Evolutionary conservation across 2,888 invertebrate genomes (phyloP).

Genomic region (Platycheirus albimanus): DNA sequence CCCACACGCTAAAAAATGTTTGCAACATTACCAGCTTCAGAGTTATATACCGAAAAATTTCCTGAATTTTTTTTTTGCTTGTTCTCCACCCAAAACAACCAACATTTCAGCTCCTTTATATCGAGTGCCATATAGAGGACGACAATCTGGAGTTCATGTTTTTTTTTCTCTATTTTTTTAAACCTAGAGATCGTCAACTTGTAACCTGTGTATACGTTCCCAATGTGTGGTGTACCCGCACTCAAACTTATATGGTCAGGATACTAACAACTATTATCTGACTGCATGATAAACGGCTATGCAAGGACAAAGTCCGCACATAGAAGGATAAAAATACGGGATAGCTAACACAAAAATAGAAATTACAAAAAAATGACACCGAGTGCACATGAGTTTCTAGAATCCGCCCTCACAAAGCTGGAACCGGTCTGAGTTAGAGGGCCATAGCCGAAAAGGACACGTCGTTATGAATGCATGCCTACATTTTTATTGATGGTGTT

Average conservation of each 20-base stretch:
- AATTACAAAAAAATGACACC: not conserved
- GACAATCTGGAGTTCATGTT: conserved; percentile 18
- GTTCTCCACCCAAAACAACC: conserved; percentile 10
- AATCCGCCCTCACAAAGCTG: conserved; percentile 37
- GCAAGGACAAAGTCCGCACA: conserved; percentile 66
- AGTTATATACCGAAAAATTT: conserved; percentile 48
- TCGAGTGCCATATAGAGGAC: conserved; percentile 28
- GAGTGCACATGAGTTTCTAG: conserved; percentile 44
- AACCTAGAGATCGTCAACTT: conserved; percentile 64
- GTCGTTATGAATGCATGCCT: conserved; percentile 74
- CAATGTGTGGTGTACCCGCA: conserved; percentile 73
- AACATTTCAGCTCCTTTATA: conserved; percentile 52
- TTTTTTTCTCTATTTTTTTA: conserved; percentile 4
- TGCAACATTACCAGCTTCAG: conserved; percentile 34
- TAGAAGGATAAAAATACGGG: conserved; percentile 50
- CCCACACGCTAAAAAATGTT: conserved; percentile 22
- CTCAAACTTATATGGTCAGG: conserved; percentile 73
- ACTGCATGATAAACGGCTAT: conserved; percentile 73
- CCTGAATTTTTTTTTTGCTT: conserved; percentile 8
- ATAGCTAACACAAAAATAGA: conserved; percentile 5
- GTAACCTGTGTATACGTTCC: conserved; percentile 71
- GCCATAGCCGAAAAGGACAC: conserved; percentile 57
- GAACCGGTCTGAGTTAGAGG: conserved; percentile 11
- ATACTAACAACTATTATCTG: conserved; percentile 74
- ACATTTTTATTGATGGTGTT: conserved; percentile 74